Conservation (phyloP, 2,797 vertebrate species). For the Mormyrops boulengeri region DNA sequence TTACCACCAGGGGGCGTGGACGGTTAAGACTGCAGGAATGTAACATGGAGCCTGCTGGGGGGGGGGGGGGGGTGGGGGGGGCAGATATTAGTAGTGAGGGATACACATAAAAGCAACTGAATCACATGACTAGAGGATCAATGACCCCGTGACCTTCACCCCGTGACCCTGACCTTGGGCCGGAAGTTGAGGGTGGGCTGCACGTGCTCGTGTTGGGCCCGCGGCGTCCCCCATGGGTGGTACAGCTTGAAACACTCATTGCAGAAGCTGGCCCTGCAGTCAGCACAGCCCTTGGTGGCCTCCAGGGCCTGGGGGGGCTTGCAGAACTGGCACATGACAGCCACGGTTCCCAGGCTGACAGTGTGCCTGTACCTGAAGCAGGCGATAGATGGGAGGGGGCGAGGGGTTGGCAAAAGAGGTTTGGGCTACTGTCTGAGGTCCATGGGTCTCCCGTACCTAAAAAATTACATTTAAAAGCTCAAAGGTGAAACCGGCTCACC, state of each 20-base stretch:
- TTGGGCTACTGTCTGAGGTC: neutral
- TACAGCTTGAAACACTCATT: slow-evolving; percentile 97
- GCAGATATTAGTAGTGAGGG: neutral
- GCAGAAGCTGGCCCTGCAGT: slow-evolving; percentile 93
- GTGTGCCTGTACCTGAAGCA: slow-evolving; percentile 74
- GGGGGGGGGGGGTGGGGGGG: neutral
- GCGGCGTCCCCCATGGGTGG: slow-evolving; percentile 94
- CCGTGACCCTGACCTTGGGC: slow-evolving; percentile 73
- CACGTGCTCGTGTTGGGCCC: slow-evolving; percentile 90
- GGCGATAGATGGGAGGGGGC: neutral
- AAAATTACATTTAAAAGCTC: neutral
- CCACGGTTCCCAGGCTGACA: slow-evolving; percentile 75
- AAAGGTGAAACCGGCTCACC: neutral
- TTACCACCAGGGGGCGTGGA: neutral
- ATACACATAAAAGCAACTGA: neutral
- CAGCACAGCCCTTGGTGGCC: slow-evolving; percentile 91
- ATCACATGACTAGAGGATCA: neutral
- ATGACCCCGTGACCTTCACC: neutral
- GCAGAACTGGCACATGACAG: slow-evolving; percentile 92
- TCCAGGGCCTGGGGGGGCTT: slow-evolving; percentile 81
- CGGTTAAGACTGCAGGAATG: neutral
- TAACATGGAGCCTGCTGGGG: neutral
- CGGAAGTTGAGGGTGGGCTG: slow-evolving; percentile 87
- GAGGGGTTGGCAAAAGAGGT: slow-evolving; percentile 12
- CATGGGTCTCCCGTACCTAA: neutral